These are phyloP conservation scores for Diadema setosum DNA, from an alignment of 35 echinoderm and acorn worm species.

Conservation along the genomic window DNA sequence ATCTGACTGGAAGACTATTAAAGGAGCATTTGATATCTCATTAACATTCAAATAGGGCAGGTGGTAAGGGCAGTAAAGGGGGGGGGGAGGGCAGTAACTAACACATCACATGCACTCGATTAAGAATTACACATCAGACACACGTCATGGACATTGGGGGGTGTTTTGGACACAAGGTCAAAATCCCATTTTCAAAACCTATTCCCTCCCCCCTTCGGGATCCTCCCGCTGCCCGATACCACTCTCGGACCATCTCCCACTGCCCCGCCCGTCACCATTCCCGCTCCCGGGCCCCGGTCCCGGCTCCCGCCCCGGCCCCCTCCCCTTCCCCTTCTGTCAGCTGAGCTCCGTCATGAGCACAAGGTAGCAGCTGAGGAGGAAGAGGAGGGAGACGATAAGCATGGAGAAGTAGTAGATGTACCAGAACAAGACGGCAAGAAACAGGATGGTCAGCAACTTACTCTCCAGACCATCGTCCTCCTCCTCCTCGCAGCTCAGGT, in stretches of 20 bases:
- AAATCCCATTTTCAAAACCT: not conserved
- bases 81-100: too few species aligned
- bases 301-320: not conserved
- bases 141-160: too few species aligned
- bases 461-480: slow-evolving; percentile 92
- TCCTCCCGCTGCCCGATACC: not conserved
- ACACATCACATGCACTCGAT: too few species aligned
- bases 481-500: slow-evolving; percentile 68
- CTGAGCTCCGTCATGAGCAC: slow-evolving; percentile 81
- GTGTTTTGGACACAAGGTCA: too few species aligned
- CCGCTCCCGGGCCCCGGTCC: not conserved
- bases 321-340: slow-evolving; percentile 52
- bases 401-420: slow-evolving; percentile 92
- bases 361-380: slow-evolving; percentile 84
- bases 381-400: slow-evolving; percentile 77
- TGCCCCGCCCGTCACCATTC: not conserved
- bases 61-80: too few species aligned
- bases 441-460: slow-evolving; percentile 96
- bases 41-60: too few species aligned
- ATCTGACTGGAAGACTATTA: too few species aligned
- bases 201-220: not conserved
- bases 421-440: slow-evolving; percentile 89
- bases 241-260: not conserved
- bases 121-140: too few species aligned
- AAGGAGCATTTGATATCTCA: too few species aligned